Base-by-base conservation (phyloP, 1,140 invertebrate genomes). In the Bactericera cockerelli region DNA sequence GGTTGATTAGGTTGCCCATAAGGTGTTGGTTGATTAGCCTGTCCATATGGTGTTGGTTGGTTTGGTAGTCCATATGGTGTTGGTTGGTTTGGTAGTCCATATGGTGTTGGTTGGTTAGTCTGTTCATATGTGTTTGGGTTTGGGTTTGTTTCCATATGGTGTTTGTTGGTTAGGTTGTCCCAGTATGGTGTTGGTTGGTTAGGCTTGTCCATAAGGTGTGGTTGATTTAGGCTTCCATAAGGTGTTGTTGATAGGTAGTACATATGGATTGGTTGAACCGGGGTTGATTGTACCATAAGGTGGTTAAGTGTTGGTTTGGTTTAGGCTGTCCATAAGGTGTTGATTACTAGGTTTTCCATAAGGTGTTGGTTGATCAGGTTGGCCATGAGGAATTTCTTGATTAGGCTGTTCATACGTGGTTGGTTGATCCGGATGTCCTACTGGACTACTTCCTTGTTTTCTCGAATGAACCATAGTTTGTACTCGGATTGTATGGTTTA, bases 181-280 rank as follows among this genome's bases (percentile, higher is more conserved):
- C n/a, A n/a, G 21, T 56, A 56, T n/a, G 55, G 22, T n/a, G 26
- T 56, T n/a, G 55, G 55, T 56, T 56, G 55, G 26, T 56, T 24
- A 8, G 55, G 55, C n/a, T 24, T 3, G 26, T 2, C 42, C 42
- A 22, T 49, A 49, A 49, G 42, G 42, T 16, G 42, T 49, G 42
- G 42, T 49, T 49, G 42, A 49, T 49, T 49, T 16, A 16, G 42
- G 6, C 8, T 10, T 4, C 42, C 42, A 22, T 49, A 49, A 49
- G 42, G 42, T 19, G 42, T 49, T 19, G 42, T n/a, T 49, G 42
- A 31, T 31, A 6, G 28, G 28, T 31, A 13, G 13, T 6, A 4
- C 28, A 31, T 31, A 31, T 6, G 28, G 28, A 13, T 31, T 6
- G 28, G 28, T 31, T 31, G 28, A 31, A 6, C 13, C 13, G 28